Conservation (phyloP, 2,113 vertebrate species). For the Xenopus borealis region DNA sequence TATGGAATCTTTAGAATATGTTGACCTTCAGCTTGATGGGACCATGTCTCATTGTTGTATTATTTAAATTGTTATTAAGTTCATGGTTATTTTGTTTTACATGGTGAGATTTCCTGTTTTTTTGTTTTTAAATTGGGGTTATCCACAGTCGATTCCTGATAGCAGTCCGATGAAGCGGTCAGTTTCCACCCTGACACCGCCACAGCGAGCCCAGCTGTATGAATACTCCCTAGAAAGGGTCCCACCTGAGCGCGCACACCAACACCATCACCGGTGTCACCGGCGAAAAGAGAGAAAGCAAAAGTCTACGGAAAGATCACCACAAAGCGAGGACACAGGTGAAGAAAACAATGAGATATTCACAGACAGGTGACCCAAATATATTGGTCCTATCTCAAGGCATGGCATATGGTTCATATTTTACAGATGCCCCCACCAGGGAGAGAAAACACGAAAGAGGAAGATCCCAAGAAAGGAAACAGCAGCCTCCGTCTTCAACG, state of each 20-base stretch:
- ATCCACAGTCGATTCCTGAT: conserved; percentile 74
- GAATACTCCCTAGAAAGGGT: conserved; percentile 73
- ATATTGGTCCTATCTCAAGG: too few species aligned
- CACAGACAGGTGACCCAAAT: too few species aligned
- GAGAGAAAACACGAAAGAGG: conserved; percentile 78
- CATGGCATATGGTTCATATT: not conserved
- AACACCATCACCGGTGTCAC: conserved; percentile 88
- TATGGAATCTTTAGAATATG: too few species aligned
- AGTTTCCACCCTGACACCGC: conserved; percentile 77
- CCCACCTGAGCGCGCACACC: conserved; percentile 68
- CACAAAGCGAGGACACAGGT: conserved; percentile 71
- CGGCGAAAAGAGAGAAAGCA: conserved; percentile 85
- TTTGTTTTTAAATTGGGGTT: not conserved
- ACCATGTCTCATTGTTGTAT: too few species aligned
- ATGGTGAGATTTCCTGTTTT: too few species aligned
- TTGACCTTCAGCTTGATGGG: too few species aligned
- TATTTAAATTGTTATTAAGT: too few species aligned
- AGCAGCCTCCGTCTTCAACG: conserved; percentile 80
- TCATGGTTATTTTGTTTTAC: too few species aligned
- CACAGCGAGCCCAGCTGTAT: conserved; percentile 67
- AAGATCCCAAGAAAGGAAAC: conserved; percentile 89
- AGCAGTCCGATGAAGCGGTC: conserved; percentile 89
- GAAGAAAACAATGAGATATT: conserved; percentile 7
- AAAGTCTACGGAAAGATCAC: conserved; percentile 78
- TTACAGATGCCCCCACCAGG: conserved; percentile 59